These are phyloP conservation scores for Amphimallon solstitiale DNA, from an alignment of 2,888 invertebrate species.

Conservation along the genomic window DNA sequence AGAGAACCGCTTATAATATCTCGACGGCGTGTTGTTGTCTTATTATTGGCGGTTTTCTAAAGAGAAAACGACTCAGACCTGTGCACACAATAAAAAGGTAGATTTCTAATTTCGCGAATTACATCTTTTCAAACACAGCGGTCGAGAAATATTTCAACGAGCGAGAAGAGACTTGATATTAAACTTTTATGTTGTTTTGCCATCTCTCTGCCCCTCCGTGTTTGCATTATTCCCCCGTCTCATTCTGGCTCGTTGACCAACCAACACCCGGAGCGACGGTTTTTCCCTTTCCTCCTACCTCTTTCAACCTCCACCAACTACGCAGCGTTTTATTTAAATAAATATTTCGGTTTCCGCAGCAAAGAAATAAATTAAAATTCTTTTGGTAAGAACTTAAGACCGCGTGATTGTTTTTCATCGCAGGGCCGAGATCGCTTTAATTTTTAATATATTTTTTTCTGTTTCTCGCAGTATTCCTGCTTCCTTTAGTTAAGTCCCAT, in stretches of 20 bases:
- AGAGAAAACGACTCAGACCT: too few species aligned
- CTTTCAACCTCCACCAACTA: too few species aligned
- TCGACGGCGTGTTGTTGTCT: too few species aligned
- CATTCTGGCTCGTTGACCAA: not conserved
- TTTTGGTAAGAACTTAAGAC: conserved; percentile 29
- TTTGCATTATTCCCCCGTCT: not conserved
- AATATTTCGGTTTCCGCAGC: conserved; percentile 29
- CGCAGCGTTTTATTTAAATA: conserved; percentile 37
- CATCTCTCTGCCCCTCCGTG: conserved; percentile 19
- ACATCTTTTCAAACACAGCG: conserved; percentile 15
- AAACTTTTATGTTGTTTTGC: conserved; percentile 37
- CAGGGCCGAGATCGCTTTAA: conserved; percentile 1
- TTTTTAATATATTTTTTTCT: conserved; percentile 16
- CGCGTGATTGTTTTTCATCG: conserved; percentile 7
- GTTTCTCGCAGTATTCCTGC: not conserved
- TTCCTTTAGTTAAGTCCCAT: conserved; percentile 12
- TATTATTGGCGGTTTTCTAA: too few species aligned
- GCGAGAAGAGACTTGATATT: conserved; percentile 30
- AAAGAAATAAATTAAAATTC: conserved; percentile 38
- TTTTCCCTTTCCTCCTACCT: not conserved
- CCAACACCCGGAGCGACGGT: conserved; percentile 1
- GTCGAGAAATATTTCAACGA: conserved; percentile 26
- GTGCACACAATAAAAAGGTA: conserved; percentile 28
- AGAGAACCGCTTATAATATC: too few species aligned
- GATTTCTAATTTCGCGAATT: conserved; percentile 39